A percentile compares a stretch with the other conserved stretches of the same genome.
These are phyloP conservation scores for Nicator chloris DNA, from an alignment of 2,113 vertebrate genomes.

Conservation along the genomic window DNA sequence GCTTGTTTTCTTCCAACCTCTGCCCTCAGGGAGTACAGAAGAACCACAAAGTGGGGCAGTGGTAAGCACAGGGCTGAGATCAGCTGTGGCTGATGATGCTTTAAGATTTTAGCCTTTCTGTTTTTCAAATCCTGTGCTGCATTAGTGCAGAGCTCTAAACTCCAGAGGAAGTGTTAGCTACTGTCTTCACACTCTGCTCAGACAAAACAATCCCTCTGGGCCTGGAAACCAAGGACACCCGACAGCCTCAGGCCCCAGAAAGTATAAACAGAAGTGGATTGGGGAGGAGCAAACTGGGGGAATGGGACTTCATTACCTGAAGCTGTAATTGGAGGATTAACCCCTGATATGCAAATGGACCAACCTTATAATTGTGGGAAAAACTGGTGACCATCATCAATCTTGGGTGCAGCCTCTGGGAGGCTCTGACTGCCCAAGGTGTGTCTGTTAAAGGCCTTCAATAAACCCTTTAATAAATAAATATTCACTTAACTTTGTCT, in stretches of 20 bases:
- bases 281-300: neutral
- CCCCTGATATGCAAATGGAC: neutral
- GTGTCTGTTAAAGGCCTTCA: neutral
- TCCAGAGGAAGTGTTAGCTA: neutral
- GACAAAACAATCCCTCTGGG: neutral
- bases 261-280: fast-evolving
- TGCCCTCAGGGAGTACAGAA: neutral
- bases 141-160: neutral
- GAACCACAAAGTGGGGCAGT: neutral
- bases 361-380: neutral
- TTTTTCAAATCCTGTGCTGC: neutral
- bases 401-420: neutral
- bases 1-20: neutral
- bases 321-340: neutral
- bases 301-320: neutral
- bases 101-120: neutral
- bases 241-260: neutral
- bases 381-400: fast-evolving
- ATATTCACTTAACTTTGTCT: too few species aligned
- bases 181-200: neutral
- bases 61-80: neutral
- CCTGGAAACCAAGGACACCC: neutral
- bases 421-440: neutral
- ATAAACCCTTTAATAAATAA: too few species aligned
- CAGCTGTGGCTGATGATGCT: neutral